Percentiles rank a stretch among this genome's conserved stretches.
Conservation (phyloP, 1,140 invertebrate genomes). For the Colletes latitarsis region DNA sequence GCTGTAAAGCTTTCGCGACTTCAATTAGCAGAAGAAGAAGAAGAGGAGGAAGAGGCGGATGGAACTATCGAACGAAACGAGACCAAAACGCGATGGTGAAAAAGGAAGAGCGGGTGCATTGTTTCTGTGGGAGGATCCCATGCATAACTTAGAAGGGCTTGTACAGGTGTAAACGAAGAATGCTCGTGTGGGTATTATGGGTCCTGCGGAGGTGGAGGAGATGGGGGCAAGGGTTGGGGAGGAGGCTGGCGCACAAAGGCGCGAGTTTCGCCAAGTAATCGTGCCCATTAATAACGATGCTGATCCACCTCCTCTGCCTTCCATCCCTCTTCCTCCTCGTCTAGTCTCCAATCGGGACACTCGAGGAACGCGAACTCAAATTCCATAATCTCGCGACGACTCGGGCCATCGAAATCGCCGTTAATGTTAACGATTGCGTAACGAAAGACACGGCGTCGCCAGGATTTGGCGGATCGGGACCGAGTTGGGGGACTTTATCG, state of each 20-base stretch:
- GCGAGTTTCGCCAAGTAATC: slow-evolving; percentile 78
- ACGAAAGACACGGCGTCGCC: background rate
- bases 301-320: slow-evolving; percentile 67
- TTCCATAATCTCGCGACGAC: background rate
- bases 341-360: slow-evolving; percentile 6
- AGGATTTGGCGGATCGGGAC: too few species aligned
- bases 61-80: slow-evolving; percentile 32
- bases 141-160: slow-evolving; percentile 76
- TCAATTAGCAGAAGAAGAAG: slow-evolving; percentile 25
- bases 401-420: background rate
- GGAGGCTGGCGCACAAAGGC: slow-evolving; percentile 68
- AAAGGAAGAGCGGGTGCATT: slow-evolving; percentile 71
- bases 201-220: slow-evolving; percentile 50
- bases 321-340: slow-evolving; percentile 6
- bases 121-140: slow-evolving; percentile 80
- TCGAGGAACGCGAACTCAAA: background rate
- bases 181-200: slow-evolving; percentile 69
- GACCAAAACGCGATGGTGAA: slow-evolving; percentile 3
- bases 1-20: background rate
- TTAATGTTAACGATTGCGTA: slow-evolving; percentile 24
- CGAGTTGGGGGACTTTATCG: slow-evolving; percentile 35
- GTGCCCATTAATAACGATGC: slow-evolving; percentile 76
- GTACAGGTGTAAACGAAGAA: slow-evolving; percentile 79
- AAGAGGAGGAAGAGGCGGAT: background rate
- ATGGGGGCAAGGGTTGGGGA: slow-evolving; percentile 39